Percentiles rank a stretch among this genome's conserved stretches.
Evolutionary conservation across 2,888 invertebrate species (phyloP).

Genomic region (Scaptodrosophila latifasciaeformis): DNA sequence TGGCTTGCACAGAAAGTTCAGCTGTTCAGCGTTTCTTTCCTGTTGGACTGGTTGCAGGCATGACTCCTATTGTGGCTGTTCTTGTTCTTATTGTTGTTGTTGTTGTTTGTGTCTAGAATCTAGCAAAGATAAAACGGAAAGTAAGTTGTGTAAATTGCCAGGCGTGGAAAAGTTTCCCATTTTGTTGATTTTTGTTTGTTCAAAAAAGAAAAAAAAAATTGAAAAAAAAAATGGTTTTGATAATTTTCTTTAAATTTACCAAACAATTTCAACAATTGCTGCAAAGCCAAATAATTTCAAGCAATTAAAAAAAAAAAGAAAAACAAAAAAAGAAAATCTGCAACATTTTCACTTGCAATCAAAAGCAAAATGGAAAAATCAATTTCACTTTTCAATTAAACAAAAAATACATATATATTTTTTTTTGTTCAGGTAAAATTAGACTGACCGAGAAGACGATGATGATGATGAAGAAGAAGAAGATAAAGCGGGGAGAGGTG

Average conservation of each 20-base stretch:
- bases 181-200: not conserved
- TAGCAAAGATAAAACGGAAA: not conserved
- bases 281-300: conserved; percentile 25
- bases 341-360: conserved; percentile 7
- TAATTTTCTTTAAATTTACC: no score
- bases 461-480: not conserved
- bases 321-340: conserved; percentile 9
- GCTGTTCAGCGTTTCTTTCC: no score
- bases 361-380: conserved; percentile 36
- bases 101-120: conserved; percentile 20
- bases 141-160: no score
- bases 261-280: not conserved
- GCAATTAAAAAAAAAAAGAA: conserved; percentile 8
- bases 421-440: no score
- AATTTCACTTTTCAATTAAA: conserved; percentile 62
- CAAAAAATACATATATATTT: no score
- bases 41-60: no score
- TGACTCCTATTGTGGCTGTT: conserved; percentile 14
- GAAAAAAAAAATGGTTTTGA: no score
- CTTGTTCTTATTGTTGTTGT: no score
- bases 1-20: no score
- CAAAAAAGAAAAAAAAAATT: conserved; percentile 4
- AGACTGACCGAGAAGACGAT: conserved; percentile 17
- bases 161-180: conserved; percentile 7
- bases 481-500: no score